phyloP scores from a whole-genome alignment of 2,113 vertebrate genomes.

The Bungarus multicinctus region DNA sequence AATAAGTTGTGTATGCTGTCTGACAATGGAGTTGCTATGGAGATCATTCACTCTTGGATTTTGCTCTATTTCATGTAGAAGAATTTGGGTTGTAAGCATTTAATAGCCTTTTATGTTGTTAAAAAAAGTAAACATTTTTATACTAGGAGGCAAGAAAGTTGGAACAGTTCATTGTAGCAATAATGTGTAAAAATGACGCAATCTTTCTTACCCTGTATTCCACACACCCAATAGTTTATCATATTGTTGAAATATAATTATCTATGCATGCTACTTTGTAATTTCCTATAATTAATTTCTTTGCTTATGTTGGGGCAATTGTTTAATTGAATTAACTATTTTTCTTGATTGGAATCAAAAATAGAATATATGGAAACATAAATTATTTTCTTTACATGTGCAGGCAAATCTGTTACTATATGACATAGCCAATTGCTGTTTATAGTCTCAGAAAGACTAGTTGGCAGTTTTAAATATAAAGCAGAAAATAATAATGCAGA shows the following conservation, averaged over 20 bases:
- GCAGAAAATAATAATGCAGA: background rate
- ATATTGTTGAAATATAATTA: background rate
- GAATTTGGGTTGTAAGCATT: constrained; percentile 47
- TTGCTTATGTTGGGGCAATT: background rate
- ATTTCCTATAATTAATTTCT: background rate
- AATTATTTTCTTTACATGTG: background rate
- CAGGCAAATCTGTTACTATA: background rate
- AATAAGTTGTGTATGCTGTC: constrained; percentile 33
- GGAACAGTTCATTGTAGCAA: constrained; percentile 15
- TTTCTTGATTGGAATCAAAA: background rate
- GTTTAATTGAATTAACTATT: background rate
- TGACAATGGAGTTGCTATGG: constrained; percentile 68
- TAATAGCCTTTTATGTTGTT: constrained; percentile 23
- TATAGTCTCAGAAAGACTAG: background rate
- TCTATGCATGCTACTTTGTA: background rate
- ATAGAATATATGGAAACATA: background rate
- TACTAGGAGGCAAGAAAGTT: constrained; percentile 32
- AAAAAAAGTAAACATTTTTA: constrained; percentile 25
- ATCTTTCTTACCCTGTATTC: background rate
- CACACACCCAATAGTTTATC: background rate
- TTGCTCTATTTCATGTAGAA: constrained; percentile 59
- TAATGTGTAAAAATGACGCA: constrained; percentile 27
- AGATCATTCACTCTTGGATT: constrained; percentile 55
- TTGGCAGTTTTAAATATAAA: background rate
- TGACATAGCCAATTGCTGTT: background rate